phyloP scores from a whole-genome alignment of 2,797 vertebrate genomes.

The Arremon aurantiirostris region DNA sequence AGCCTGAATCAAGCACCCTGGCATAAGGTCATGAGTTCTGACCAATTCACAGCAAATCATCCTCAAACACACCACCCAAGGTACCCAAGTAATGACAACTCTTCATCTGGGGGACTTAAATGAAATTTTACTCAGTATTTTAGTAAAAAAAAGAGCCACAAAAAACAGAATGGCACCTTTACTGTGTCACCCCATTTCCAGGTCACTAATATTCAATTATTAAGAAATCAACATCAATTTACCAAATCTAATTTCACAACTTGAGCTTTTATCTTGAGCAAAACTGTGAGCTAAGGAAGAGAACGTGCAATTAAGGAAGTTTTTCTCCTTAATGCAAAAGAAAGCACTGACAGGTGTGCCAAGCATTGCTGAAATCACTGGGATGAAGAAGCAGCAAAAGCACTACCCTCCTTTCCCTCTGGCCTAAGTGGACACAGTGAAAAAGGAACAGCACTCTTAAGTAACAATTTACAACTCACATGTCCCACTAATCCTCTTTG shows the following conservation, averaged over 20 bases:
- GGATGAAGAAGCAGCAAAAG: not conserved
- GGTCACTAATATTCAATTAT: not conserved
- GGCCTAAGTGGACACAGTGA: not conserved
- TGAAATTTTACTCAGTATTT: not conserved
- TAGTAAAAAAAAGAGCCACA: not conserved
- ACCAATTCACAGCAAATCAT: not conserved
- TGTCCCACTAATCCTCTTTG: not conserved
- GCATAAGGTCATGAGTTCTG: not conserved
- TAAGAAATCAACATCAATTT: not conserved
- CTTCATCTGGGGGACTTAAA: not conserved
- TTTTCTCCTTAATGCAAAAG: not conserved
- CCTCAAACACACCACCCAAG: not conserved
- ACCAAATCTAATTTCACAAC: not conserved
- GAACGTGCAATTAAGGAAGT: accelerated
- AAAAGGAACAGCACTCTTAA: not conserved
- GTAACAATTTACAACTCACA: not conserved
- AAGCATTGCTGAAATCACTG: not conserved
- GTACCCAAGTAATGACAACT: not conserved
- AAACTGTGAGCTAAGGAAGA: not conserved
- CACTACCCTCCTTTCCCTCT: not conserved
- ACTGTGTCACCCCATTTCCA: not conserved
- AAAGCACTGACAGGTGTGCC: not conserved
- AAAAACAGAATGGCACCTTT: not conserved
- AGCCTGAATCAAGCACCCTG: not conserved
- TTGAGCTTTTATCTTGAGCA: not conserved